Percentiles rank a stretch among this genome's conserved stretches.
phyloP scores from a whole-genome alignment of 2,113 vertebrate genomes.

The Limnothrissa miodon region DNA sequence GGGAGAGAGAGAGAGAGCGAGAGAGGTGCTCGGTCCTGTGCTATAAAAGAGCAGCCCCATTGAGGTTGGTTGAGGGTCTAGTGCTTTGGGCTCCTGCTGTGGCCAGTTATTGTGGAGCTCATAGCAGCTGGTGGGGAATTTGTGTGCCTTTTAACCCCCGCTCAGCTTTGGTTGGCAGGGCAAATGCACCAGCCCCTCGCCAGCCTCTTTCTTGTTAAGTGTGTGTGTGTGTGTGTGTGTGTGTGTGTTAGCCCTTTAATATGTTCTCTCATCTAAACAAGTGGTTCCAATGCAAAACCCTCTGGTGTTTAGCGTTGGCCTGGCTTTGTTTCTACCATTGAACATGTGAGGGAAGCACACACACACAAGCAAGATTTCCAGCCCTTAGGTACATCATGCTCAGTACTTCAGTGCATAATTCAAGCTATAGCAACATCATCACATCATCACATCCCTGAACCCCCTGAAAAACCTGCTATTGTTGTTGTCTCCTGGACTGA shows the following conservation, averaged over 20 bases:
- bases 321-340: background rate
- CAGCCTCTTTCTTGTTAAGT: background rate
- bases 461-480: too few species aligned
- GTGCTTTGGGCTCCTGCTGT: constrained; percentile 52
- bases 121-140: constrained; percentile 64
- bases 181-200: background rate
- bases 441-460: too few species aligned
- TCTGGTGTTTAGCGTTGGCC: background rate
- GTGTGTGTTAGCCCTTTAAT: background rate
- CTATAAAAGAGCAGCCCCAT: constrained; percentile 43
- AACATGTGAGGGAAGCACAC: constrained; percentile 29
- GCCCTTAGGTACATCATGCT: too few species aligned
- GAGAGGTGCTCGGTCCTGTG: constrained; percentile 15
- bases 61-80: constrained; percentile 28
- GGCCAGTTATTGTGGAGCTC: constrained; percentile 61
- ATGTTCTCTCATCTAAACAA: background rate
- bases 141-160: constrained; percentile 70
- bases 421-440: too few species aligned
- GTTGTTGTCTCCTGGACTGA: too few species aligned
- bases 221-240: background rate
- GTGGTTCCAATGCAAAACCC: background rate
- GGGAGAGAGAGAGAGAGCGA: too few species aligned
- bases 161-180: background rate
- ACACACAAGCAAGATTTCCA: background rate
- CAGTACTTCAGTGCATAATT: too few species aligned